Evolutionary conservation across 2,113 vertebrate species (phyloP), one percentile per base, ranked within the genome.

Genomic region (Halichoerus grypus): DNA sequence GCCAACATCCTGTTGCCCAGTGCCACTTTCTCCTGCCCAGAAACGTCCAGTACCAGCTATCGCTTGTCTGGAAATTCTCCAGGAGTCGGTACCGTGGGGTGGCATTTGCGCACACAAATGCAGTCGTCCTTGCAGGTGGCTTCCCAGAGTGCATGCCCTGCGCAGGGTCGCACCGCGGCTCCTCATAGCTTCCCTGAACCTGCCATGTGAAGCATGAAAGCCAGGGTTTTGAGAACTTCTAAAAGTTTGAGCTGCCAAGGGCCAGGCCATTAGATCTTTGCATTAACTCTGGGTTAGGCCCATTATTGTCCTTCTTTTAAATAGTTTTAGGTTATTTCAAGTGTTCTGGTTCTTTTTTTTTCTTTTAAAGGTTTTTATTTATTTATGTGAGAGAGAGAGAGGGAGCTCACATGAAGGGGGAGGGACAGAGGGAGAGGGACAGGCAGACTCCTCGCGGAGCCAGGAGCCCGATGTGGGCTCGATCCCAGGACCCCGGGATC

Each of bases 81-180:
- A 13, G 3, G 1, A 2, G 24, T 28, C 14, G 13, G 67, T 3
- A 0, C 59, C 0, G 5, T 10, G 55, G 21, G 28, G 4, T 0
- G 4, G 24, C 26, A 2, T 26, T 33, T 28, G 79, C 28, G 9
- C 26, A 39, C 55, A 18, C 16, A 3, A 6, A 3, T 1, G 49
- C 22, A 36, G 69, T 31, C 57, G 14, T 65, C 33, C 21, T 31
- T 21, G 22, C 24, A 67, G 81, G 51, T 5, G 8, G 26, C 91
- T 31, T 8, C 16, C n/a, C 16, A 22, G 91, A 16, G 18, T 3
- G 51, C 4, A 16, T 0, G 12, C 79, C 12, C 9, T 26, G 79
- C 24, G 3, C 5, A 0, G 39, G 69, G 16, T 46, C 8, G 24
- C 21, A 0, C 15, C 0, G 4, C 36, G 26, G 79, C 31, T 19